Evolutionary conservation across 2,113 vertebrate genomes (phyloP), one percentile per base, ranked within the genome.

Genomic region (Pogona vitticeps): DNA sequence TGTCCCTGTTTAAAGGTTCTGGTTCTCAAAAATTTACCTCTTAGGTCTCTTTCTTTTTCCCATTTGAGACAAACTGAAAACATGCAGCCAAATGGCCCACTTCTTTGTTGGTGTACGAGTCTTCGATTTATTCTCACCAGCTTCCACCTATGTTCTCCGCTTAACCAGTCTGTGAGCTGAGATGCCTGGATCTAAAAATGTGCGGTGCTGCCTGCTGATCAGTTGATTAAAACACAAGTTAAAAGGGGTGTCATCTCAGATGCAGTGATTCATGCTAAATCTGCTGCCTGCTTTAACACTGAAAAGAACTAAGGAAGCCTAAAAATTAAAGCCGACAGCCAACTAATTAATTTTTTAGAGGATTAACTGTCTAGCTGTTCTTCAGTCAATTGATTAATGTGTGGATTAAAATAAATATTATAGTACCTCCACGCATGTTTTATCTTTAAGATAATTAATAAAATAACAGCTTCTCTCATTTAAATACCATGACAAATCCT

Each of bases 271-370:
- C 68, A n/a, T 76, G 26, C 68, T 3, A 36, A 20, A 78, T 12
- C 58, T 90, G 31, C 81, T 78, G 71, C 46, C 71, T n/a, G 59
- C 36, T 82, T 36, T 36, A 80, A 80, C 9, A 63, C 81, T 40
- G 87, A 86, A 93, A 90, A 80, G 77, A 90, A 88, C 83, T 83
- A 76, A 3, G 7, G 20, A 81, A 90, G 28, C 3, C 15, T 86
- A 42, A 80, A 80, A 59, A 86, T 72, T 80, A 71, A 86, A 52
- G 28, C 67, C 17, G 67, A 80, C 18, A 72, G 26, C 28, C 67
- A 86, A 72, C 76, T 71, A 86, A 86, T 86, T 46, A 71, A 80
- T 86, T 71, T 85, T 70, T 79, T 80, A 61, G 52, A 6, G 52
- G 38, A 80, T 61, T 72, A 86, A 46, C 36, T 61, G 61, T 42